These are phyloP conservation scores for Girardia tigrina DNA, from an alignment of 2,888 invertebrate genomes.

Conservation along the genomic window DNA sequence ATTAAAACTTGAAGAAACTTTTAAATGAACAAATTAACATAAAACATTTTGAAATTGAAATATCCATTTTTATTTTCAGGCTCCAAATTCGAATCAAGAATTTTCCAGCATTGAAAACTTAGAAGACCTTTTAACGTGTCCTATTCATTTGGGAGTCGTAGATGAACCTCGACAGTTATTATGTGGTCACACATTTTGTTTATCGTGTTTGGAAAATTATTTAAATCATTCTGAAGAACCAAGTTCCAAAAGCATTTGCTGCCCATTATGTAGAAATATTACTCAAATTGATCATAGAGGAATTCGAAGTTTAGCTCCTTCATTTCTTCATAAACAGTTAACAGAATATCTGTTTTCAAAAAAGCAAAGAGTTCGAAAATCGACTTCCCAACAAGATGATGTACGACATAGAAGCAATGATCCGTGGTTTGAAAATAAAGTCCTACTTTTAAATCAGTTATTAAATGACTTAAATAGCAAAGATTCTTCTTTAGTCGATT, in stretches of 20 bases:
- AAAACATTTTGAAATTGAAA: too few species aligned
- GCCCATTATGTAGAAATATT: not conserved
- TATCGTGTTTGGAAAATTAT: not conserved
- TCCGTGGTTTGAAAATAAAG: not conserved
- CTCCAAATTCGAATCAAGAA: too few species aligned
- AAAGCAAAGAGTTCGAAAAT: not conserved
- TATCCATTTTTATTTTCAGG: too few species aligned
- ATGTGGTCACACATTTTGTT: not conserved
- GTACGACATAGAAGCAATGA: not conserved
- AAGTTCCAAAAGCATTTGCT: not conserved
- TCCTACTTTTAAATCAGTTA: not conserved
- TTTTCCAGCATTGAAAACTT: conserved; percentile 6
- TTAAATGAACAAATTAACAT: too few species aligned
- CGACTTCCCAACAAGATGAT: not conserved
- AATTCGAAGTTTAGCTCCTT: not conserved
- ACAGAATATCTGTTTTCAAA: not conserved
- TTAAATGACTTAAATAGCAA: not conserved
- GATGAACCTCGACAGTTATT: not conserved
- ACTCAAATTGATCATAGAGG: not conserved
- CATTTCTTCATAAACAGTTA: not conserved
- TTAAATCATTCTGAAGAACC: not conserved
- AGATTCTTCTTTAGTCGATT: not conserved
- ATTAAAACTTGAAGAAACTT: too few species aligned
- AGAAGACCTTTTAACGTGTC: not conserved
- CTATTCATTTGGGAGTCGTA: not conserved